Conservation (phyloP, 2,113 vertebrate species). For the Phalacrocorax pelagicus region DNA sequence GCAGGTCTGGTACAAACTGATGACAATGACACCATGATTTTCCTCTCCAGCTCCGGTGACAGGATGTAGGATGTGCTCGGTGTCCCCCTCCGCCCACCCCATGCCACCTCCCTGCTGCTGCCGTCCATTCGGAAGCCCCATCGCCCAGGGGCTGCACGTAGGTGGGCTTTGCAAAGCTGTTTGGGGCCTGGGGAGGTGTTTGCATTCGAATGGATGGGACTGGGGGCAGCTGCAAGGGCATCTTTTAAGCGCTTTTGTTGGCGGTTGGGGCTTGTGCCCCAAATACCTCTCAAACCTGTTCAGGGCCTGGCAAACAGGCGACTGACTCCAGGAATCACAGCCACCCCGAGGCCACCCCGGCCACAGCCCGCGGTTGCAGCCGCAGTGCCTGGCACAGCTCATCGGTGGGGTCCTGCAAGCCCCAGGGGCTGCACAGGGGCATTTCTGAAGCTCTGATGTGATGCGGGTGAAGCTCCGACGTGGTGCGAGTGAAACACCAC, state of each 20-base stretch:
- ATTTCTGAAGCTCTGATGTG: not conserved
- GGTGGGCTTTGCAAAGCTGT: not conserved
- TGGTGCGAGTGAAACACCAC: not conserved
- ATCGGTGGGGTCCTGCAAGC: not conserved
- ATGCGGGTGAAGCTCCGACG: not conserved
- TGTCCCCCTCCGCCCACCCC: not conserved
- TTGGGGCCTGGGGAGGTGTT: not conserved
- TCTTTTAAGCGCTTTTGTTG: not conserved
- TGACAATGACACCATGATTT: not conserved
- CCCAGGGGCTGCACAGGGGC: rapidly evolving
- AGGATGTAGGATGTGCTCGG: rapidly evolving
- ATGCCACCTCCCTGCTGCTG: not conserved
- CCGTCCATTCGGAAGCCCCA: rapidly evolving
- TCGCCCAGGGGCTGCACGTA: rapidly evolving
- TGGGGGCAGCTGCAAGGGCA: not conserved
- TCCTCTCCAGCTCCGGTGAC: not conserved
- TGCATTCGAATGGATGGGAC: rapidly evolving
- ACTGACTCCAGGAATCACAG: not conserved
- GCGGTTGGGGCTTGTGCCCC: not conserved
- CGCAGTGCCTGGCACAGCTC: not conserved
- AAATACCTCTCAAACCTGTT: not conserved
- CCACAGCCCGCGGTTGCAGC: not conserved
- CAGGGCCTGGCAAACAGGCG: not conserved
- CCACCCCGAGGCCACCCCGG: rapidly evolving
- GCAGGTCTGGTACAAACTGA: not conserved